Percentiles rank a stretch among this genome's conserved stretches.
Conservation (phyloP, 1,140 invertebrate species). For the Bombus picipes region DNA sequence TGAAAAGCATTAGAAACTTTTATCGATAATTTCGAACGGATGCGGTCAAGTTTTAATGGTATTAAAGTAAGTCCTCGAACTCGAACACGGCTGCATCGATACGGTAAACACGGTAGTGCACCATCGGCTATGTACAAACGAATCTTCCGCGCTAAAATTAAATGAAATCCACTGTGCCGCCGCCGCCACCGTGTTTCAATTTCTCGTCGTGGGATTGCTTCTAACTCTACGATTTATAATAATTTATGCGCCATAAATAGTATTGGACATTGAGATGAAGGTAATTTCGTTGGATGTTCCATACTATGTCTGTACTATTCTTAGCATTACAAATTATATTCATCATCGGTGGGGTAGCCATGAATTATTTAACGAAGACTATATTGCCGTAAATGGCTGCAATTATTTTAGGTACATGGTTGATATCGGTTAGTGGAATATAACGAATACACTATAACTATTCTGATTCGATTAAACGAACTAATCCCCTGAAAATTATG, state of each 20-base stretch:
- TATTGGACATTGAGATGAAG: not conserved
- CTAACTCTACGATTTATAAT: not conserved
- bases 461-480: not conserved
- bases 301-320: not conserved
- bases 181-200: too few species aligned
- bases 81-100: not conserved
- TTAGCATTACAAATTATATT: not conserved
- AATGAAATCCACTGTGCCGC: too few species aligned
- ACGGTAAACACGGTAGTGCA: not conserved
- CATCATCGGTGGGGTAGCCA: not conserved
- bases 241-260: not conserved
- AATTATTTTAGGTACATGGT: not conserved
- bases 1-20: slow-evolving; percentile 43
- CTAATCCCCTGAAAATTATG: not conserved
- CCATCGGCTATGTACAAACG: too few species aligned
- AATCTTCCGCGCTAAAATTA: too few species aligned
- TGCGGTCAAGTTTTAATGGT: slow-evolving; percentile 41
- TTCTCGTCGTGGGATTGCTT: not conserved
- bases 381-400: not conserved
- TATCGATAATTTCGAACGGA: slow-evolving; percentile 55
- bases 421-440: not conserved
- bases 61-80: slow-evolving; percentile 47
- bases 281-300: not conserved
- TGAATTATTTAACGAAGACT: slow-evolving; percentile 1
- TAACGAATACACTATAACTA: not conserved